Base-by-base conservation (phyloP, 2,113 vertebrate species). In the Chroicocephalus ridibundus region DNA sequence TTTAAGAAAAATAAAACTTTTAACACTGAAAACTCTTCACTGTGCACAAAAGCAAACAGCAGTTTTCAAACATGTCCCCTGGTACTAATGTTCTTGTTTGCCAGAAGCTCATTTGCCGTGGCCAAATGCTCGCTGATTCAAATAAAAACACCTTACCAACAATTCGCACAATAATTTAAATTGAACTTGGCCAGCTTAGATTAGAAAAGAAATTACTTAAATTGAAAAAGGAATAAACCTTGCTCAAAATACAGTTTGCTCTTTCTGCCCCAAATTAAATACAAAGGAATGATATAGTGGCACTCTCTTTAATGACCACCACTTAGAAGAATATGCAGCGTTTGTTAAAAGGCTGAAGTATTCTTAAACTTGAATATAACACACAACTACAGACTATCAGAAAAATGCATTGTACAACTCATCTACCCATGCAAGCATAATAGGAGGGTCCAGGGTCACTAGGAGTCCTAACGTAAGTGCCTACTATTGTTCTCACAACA, bases 91-190 rank as follows among this genome's bases (percentile, higher is more conserved):
- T 89, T 92, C 38, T 58, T 66, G 12, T 88, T 93, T 97, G 79
- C 61, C 88, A 97, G 86, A 96, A 94, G 71, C 78, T 86, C 91
- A 61, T 88, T 95, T 42, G 25, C 75, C 16, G 49, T 93, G 87
- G 77, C 75, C 91, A 97, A 97, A 93, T 70, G 89, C 70, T 95
- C 94, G 82, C 88, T 97, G 92, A 96, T 96, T 97, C 95, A 94
- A 96, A 92, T 93, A 95, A 96, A 97, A 96, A 79, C 78, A 93
- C n/a, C 55, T 96, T n/a, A 77, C 79, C 77, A 96, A 96, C 68
- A 87, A 95, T 92, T 96, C 18, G 1, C 71, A 70, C n/a, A 94
- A 96, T 87, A 76, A 94, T 96, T 96, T 97, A 97, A 96, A 97
- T 62, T 94, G 92, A 94, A 90, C 80, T 88, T 93, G 83, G 90